Percentiles rank a stretch among this genome's conserved stretches.
These are phyloP conservation scores for Adelognathus sp. DNA, from an alignment of 2,888 invertebrate species.

Conservation along the genomic window DNA sequence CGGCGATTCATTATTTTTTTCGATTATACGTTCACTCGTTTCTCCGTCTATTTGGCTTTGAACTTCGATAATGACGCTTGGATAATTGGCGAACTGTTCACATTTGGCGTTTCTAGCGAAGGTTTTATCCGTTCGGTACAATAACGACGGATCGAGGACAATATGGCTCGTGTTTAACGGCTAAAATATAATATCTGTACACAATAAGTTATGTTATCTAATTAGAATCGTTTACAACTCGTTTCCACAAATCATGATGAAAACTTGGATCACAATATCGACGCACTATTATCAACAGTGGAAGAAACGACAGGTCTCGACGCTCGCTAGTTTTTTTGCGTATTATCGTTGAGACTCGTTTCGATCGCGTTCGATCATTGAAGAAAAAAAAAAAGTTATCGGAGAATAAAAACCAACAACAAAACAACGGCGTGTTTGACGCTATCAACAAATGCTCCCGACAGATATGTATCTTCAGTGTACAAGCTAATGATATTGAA, in stretches of 20 bases:
- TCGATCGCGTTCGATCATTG: background rate
- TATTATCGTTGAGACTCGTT: slow-evolving; percentile 2
- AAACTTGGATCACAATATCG: slow-evolving; percentile 1
- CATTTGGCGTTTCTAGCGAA: slow-evolving; percentile 57
- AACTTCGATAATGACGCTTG: slow-evolving; percentile 1
- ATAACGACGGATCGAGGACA: slow-evolving; percentile 17
- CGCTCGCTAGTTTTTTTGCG: background rate
- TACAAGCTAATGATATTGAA: slow-evolving; percentile 49
- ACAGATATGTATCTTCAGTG: slow-evolving; percentile 54
- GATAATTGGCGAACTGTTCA: slow-evolving; percentile 5
- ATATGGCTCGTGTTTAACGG: slow-evolving; percentile 25
- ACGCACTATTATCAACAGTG: slow-evolving; percentile 14
- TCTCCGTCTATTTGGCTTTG: background rate
- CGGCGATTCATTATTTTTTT: background rate
- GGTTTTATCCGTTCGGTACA: slow-evolving; percentile 19
- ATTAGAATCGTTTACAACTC: background rate
- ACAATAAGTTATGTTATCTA: slow-evolving; percentile 29
- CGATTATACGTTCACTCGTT: background rate
- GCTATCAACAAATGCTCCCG: slow-evolving; percentile 53
- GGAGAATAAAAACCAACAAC: slow-evolving; percentile 34
- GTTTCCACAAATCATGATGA: slow-evolving; percentile 1
- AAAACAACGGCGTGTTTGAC: slow-evolving; percentile 42
- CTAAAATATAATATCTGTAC: slow-evolving; percentile 29
- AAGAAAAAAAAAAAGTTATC: background rate
- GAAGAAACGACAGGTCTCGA: slow-evolving; percentile 2